Base-by-base conservation (phyloP, 2,888 invertebrate genomes). In the Gandaritis pyraliata region DNA sequence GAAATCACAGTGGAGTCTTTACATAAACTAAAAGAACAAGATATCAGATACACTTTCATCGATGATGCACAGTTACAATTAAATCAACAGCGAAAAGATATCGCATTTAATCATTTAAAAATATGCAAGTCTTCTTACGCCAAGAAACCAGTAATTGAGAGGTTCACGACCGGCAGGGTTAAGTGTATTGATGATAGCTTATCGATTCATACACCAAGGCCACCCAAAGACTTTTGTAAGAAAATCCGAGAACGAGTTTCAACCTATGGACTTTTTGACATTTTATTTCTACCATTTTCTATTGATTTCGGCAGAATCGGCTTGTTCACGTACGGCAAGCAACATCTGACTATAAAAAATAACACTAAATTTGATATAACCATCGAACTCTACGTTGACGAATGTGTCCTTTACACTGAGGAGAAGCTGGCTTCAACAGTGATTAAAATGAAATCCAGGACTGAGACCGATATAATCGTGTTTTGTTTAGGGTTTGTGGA, bases 271-370 rank as follows among this genome's bases (percentile, higher is more conserved):
- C 71, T 89, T 41, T 83, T 88, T 61, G 66, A 83, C 49, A 76
- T 91, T 58, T 59, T 74, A 52, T 76, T 88, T 68, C 52, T 73
- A 29, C 91, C 91, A 11, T 78, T 73, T 66, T 56, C 58, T 15
- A 64, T 91, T 39, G 74, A 90, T 67, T 92, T 90, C 72, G 90
- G 90, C 13, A 80, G 76, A 72, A 83, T 91, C 33, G 87, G 77
- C 5, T 39, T 86, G 49, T 66, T 70, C n/a, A 85, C 88, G 0
- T 85, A 78, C 55, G 89, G 85, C 7, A 72, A 83, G 74, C 66
- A 78, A 61, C 62, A 74, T 15, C 54, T 91, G 33, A 76, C 67
- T n/a, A 76, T 91, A 49, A 78, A 74, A 70, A 92, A 92, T 72
- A 80, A 81, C 48, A 84, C 85, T 11, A 79, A 77, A 65, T 84